Evolutionary conservation across 2,113 vertebrate genomes (phyloP).

Genomic region (Galemys pyrenaicus): DNA sequence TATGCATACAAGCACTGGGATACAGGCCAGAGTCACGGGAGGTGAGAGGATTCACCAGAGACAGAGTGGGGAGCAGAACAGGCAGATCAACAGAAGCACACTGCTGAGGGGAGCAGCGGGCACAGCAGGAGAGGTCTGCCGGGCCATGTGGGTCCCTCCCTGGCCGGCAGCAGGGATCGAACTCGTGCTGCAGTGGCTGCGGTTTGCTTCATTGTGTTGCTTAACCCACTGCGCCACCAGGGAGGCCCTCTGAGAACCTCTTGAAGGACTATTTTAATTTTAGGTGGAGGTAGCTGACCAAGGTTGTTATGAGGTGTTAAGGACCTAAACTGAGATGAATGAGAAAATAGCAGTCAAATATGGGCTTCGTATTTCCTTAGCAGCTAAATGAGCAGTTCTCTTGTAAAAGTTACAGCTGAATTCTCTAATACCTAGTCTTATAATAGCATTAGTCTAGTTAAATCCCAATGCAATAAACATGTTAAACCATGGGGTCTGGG

Average conservation of each 20-base stretch:
- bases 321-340: background rate
- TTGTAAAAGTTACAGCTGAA: background rate
- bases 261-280: background rate
- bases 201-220: too few relatives aligned
- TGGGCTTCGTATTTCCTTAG: background rate
- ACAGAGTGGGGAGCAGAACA: too few relatives aligned
- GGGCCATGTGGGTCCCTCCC: too few relatives aligned
- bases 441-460: background rate
- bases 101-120: too few relatives aligned
- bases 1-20: too few relatives aligned
- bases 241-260: background rate
- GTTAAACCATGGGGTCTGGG: background rate
- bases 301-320: background rate
- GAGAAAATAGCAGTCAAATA: background rate
- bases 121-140: too few relatives aligned
- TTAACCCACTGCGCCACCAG: too few relatives aligned
- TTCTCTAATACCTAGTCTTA: background rate
- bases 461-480: background rate
- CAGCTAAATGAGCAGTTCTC: slow-evolving; percentile 22
- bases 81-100: too few relatives aligned
- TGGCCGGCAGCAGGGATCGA: too few relatives aligned
- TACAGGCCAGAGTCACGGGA: too few relatives aligned
- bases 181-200: too few relatives aligned
- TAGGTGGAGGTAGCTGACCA: background rate
- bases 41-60: too few relatives aligned